A percentile compares a stretch with the other conserved stretches of the same genome.
phyloP scores from a whole-genome alignment of 2,113 vertebrate species.

The Paedocypris sp. region DNA sequence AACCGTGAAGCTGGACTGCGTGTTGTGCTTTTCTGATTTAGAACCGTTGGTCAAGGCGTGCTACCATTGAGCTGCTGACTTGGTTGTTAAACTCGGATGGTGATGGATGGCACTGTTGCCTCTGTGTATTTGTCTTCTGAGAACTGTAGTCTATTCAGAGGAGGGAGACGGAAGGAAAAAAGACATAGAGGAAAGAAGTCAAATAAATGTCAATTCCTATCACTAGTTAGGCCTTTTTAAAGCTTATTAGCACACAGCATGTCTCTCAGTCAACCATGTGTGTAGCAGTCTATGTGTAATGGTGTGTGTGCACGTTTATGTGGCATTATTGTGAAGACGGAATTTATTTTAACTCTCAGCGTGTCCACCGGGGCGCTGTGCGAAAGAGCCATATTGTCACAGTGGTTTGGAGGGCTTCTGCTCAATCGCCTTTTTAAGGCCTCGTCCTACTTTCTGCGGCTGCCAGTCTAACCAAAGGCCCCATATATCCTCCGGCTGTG shows the following conservation, averaged over 20 bases:
- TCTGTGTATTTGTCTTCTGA: conserved; percentile 6
- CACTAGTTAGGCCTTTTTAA: conserved; percentile 9
- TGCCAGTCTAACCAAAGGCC: conserved; percentile 3
- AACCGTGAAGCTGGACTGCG: not conserved
- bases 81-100: not conserved
- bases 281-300: not conserved
- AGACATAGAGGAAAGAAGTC: too few species aligned
- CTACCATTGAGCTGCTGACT: not conserved
- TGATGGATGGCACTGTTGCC: not conserved
- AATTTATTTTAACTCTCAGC: not conserved
- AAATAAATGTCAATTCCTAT: conserved; percentile 13
- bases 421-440: conserved; percentile 12
- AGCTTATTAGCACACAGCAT: not conserved
- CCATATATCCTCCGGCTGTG: conserved; percentile 8
- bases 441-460: not conserved
- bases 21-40: not conserved
- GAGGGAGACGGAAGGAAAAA: not conserved
- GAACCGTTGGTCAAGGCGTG: conserved; percentile 6
- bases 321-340: not conserved
- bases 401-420: conserved; percentile 22
- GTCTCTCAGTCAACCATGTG: conserved; percentile 9
- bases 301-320: not conserved
- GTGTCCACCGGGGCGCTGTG: not conserved
- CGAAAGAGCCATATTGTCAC: not conserved
- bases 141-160: not conserved